Evolutionary conservation across 2,888 invertebrate genomes (phyloP).

Genomic region (Polyommatus iphigenia): DNA sequence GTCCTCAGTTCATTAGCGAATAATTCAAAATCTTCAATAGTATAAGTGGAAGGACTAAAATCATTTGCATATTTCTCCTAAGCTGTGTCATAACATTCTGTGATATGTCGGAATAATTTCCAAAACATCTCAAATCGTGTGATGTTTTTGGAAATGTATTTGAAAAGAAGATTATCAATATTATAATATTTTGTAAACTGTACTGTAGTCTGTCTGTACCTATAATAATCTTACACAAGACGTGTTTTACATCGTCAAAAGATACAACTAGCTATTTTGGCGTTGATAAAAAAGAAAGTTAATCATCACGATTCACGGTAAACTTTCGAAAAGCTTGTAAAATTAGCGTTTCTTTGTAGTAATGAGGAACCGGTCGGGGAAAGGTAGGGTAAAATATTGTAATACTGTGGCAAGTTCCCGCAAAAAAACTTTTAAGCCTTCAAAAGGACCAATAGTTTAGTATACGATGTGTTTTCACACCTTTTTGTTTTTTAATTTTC

Average conservation of each 20-base stretch:
- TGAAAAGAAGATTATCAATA: too few relatives aligned
- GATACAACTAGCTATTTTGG: neutral
- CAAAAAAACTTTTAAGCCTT: conserved; percentile 34
- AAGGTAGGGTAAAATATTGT: too few relatives aligned
- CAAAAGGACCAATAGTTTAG: neutral
- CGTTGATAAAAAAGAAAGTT: neutral
- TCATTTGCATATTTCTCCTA: neutral
- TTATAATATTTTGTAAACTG: too few relatives aligned
- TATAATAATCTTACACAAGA: too few relatives aligned
- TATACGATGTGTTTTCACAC: neutral
- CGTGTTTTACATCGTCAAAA: neutral
- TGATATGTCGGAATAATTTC: neutral
- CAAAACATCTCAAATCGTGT: too few relatives aligned
- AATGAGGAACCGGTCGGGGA: conserved; percentile 37
- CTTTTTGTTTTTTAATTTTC: neutral
- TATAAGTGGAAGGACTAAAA: neutral
- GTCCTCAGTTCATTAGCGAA: conserved; percentile 29
- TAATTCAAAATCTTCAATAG: conserved; percentile 1
- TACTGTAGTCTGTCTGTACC: too few relatives aligned
- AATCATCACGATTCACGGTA: conserved; percentile 35
- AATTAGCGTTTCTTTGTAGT: conserved; percentile 45
- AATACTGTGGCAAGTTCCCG: conserved; percentile 47
- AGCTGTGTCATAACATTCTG: neutral
- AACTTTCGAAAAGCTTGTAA: conserved; percentile 40
- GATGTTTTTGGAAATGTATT: too few relatives aligned